Evolutionary conservation across 2,888 invertebrate genomes (phyloP), one percentile per base, ranked within the genome.

Genomic region (Oeneis ivallda): DNA sequence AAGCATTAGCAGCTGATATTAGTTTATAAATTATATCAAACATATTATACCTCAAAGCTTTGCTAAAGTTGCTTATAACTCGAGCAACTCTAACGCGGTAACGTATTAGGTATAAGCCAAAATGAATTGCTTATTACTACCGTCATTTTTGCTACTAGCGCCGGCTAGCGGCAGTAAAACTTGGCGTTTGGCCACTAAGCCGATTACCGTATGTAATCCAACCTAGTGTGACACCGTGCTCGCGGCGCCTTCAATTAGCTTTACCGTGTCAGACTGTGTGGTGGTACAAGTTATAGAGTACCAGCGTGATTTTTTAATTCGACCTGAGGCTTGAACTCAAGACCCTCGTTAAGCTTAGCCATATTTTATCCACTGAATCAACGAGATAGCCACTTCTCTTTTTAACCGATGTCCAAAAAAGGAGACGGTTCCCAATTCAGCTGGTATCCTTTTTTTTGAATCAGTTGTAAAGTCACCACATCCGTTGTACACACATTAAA

Each of bases 171-270:
- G 73, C 68, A 81, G 79, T 81, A 79, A 81, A 83, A 83, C 79
- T 79, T 76, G 74, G 75, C 76, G 77, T 83, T 82, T 76, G 77
- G 74, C 77, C 75, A 75, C 78, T 81, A 84, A 85, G 83, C 82
- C 80, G 85, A 83, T 85, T 85, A 85, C 81, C 74, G 73, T 73
- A 70, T 81, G 84, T 85, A 84, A 85, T 83, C 84, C 78, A 68
- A 74, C 77, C 76, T 71, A 65, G 78, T 76, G 78, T 76, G 73
- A 72, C 74, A 67, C 64, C 60, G 60, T 62, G 64, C 70, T 69
- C 73, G 74, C 69, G 67, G 72, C 77, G 76, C 76, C 79, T 83
- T 82, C 83, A 83, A 82, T 84, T 83, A 80, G 78, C 79, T 77
- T 79, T 79, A 71, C 67, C 64, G 43, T 67, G 61, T 69, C 65